Percentiles rank a stretch among this genome's conserved stretches.
These are phyloP conservation scores for Antitype chi DNA, from an alignment of 2,888 invertebrate genomes.

Conservation along the genomic window DNA sequence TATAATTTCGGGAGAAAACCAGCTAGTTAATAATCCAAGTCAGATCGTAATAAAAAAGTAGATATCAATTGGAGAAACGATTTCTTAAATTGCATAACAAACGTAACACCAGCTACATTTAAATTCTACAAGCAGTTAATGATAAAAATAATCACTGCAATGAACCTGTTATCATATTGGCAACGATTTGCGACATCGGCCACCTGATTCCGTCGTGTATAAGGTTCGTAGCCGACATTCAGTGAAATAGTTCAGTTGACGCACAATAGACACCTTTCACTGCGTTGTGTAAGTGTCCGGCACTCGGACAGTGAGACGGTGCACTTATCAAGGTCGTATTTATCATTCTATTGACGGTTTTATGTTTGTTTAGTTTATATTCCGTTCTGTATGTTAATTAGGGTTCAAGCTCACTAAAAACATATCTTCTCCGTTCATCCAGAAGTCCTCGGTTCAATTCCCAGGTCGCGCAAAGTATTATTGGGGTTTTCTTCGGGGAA, in stretches of 20 bases:
- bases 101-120: constrained; percentile 11
- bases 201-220: constrained; percentile 50
- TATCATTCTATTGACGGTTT: constrained; percentile 35
- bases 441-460: no score
- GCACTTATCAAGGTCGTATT: constrained; percentile 73
- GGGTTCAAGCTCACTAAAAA: neutral
- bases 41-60: neutral
- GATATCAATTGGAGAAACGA: neutral
- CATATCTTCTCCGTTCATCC: no score
- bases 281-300: constrained; percentile 69
- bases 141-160: constrained; percentile 41
- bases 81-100: constrained; percentile 7
- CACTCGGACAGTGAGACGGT: constrained; percentile 62
- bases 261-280: constrained; percentile 81
- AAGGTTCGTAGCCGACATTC: constrained; percentile 66
- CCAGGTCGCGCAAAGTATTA: no score
- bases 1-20: neutral
- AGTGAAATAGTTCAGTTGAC: constrained; percentile 72
- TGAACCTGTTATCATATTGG: constrained; percentile 66
- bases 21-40: no score
- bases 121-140: constrained; percentile 24
- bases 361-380: constrained; percentile 31
- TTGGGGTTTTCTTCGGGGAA: no score
- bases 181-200: constrained; percentile 58
- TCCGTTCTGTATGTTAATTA: constrained; percentile 9